Evolutionary conservation across 2,113 vertebrate genomes (phyloP).

Genomic region (Gnathonemus longibarbis): DNA sequence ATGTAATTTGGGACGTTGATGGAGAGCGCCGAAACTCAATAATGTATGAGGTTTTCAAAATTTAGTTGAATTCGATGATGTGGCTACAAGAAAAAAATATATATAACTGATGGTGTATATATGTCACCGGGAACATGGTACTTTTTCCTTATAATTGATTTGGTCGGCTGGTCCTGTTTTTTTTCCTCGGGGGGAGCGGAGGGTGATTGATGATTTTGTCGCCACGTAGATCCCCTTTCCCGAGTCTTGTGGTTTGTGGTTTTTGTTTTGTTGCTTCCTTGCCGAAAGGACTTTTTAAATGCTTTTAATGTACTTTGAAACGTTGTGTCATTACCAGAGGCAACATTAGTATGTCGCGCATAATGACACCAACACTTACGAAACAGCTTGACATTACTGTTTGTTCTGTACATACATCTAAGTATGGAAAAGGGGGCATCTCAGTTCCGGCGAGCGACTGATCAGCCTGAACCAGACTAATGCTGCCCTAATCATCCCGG

Average conservation of each 20-base stretch:
- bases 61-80: not conserved
- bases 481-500: not conserved
- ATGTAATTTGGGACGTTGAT: not conserved
- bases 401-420: not conserved
- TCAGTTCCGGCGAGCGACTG: not conserved
- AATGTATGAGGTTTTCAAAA: conserved; percentile 8
- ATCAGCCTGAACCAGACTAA: not conserved
- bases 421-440: not conserved
- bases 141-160: conserved; percentile 17
- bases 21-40: not conserved
- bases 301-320: conserved; percentile 7
- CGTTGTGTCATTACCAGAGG: not conserved
- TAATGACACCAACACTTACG: not conserved
- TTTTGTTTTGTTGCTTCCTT: not conserved
- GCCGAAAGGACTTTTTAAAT: conserved; percentile 2
- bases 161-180: conserved; percentile 3
- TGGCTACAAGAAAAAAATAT: not conserved
- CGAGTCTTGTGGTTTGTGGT: not conserved
- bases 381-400: not conserved
- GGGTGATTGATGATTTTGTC: not conserved
- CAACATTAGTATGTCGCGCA: not conserved
- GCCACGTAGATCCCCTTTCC: not conserved
- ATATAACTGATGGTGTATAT: conserved; percentile 1
- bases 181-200: not conserved
- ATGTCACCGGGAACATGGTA: not conserved